Evolutionary conservation across 2,797 vertebrate genomes (phyloP).

Genomic region (Mus caroli): DNA sequence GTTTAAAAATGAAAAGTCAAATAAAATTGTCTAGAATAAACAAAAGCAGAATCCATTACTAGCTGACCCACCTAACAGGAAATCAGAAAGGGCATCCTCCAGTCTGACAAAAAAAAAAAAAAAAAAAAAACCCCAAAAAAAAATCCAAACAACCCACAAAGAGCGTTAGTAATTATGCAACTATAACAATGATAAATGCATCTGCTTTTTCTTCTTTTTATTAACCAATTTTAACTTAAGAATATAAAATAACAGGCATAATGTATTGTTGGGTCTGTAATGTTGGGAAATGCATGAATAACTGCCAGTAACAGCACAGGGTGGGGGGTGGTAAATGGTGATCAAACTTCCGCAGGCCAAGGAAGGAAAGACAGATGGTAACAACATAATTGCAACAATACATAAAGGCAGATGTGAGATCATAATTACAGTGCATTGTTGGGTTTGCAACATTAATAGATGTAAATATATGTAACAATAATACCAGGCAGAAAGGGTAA

Average conservation of each 20-base stretch:
- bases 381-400: not conserved
- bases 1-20: not conserved
- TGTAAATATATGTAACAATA: not conserved
- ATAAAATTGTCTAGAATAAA: conserved; percentile 11
- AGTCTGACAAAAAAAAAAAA: not conserved
- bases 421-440: not conserved
- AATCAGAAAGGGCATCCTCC: not conserved
- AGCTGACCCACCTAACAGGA: not conserved
- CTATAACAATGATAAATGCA: not conserved
- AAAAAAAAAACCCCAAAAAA: not conserved
- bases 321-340: not conserved
- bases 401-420: not conserved
- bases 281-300: not conserved
- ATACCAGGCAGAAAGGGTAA: not conserved
- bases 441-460: conserved; percentile 50
- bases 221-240: not conserved
- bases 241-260: conserved; percentile 13
- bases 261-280: not conserved
- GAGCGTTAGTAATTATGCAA: not conserved
- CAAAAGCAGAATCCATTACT: not conserved
- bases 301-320: not conserved
- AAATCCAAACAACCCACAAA: not conserved
- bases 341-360: not conserved
- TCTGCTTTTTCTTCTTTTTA: not conserved
- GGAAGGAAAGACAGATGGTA: conserved; percentile 41